phyloP scores from a whole-genome alignment of 1,140 invertebrate genomes.

The Ephestia elutella region DNA sequence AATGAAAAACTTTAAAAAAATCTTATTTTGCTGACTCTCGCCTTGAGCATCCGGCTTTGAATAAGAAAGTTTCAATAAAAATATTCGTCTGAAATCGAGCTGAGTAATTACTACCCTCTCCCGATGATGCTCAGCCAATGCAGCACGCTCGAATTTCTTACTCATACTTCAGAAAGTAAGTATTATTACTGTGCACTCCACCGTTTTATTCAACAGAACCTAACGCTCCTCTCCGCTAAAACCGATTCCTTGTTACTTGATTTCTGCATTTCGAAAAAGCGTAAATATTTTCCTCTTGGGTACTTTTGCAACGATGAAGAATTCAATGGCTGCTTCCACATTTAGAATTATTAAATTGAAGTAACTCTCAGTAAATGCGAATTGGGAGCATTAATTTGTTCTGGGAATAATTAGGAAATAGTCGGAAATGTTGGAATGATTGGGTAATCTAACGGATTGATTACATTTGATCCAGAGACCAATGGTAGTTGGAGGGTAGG shows the following conservation, averaged over 20 bases:
- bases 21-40: no score
- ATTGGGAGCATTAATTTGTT: neutral
- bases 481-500: neutral
- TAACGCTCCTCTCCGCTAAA: slow-evolving; percentile 63
- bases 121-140: slow-evolving; percentile 16
- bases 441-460: slow-evolving; percentile 3
- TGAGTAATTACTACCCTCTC: slow-evolving; percentile 22
- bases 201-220: slow-evolving; percentile 63
- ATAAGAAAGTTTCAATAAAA: slow-evolving; percentile 10
- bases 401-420: neutral
- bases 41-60: neutral
- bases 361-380: slow-evolving; percentile 11
- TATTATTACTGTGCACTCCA: slow-evolving; percentile 51
- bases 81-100: slow-evolving; percentile 12
- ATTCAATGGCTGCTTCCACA: slow-evolving; percentile 55
- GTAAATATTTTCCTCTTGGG: slow-evolving; percentile 71
- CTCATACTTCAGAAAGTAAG: slow-evolving; percentile 55
- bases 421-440: slow-evolving; percentile 1
- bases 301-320: slow-evolving; percentile 59
- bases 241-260: slow-evolving; percentile 72
- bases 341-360: slow-evolving; percentile 61
- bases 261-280: slow-evolving; percentile 72
- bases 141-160: slow-evolving; percentile 31
- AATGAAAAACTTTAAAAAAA: no score
- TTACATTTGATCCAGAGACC: neutral